Evolutionary conservation across 2,888 invertebrate genomes (phyloP).

Genomic region (Phengaris alcon): DNA sequence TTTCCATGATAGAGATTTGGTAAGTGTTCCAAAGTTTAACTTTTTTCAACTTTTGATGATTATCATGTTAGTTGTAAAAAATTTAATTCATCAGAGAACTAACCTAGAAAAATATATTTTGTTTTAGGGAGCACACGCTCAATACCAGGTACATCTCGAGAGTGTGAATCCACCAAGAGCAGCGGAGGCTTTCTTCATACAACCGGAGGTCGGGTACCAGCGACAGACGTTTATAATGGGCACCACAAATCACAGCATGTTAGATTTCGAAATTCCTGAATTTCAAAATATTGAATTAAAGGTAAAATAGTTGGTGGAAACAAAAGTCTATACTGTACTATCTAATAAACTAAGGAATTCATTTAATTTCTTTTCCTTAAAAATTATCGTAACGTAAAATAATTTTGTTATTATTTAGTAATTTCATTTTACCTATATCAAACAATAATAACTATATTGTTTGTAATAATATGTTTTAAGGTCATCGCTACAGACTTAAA

Average conservation of each 20-base stretch:
- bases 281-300: slow-evolving; percentile 67
- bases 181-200: slow-evolving; percentile 78
- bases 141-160: slow-evolving; percentile 70
- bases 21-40: slow-evolving; percentile 44
- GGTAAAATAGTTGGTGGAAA: slow-evolving; percentile 45
- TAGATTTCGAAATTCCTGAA: slow-evolving; percentile 79
- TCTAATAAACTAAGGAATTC: too few relatives aligned
- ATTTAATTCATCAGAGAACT: neutral
- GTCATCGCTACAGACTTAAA: slow-evolving; percentile 62
- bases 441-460: too few relatives aligned
- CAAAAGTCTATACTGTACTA: too few relatives aligned
- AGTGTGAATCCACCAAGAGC: slow-evolving; percentile 56
- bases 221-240: slow-evolving; percentile 77
- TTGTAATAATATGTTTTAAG: slow-evolving; percentile 42
- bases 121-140: slow-evolving; percentile 79
- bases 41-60: neutral
- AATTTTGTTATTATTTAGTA: too few relatives aligned
- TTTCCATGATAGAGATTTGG: slow-evolving; percentile 77
- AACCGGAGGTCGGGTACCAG: slow-evolving; percentile 81
- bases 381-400: too few relatives aligned
- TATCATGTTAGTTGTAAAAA: neutral
- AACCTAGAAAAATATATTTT: neutral
- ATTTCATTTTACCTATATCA: too few relatives aligned
- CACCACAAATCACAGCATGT: slow-evolving; percentile 70
- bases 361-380: too few relatives aligned